Percentiles rank a stretch among this genome's conserved stretches.
Evolutionary conservation across 2,888 invertebrate species (phyloP).

Genomic region (Acheta domesticus): DNA sequence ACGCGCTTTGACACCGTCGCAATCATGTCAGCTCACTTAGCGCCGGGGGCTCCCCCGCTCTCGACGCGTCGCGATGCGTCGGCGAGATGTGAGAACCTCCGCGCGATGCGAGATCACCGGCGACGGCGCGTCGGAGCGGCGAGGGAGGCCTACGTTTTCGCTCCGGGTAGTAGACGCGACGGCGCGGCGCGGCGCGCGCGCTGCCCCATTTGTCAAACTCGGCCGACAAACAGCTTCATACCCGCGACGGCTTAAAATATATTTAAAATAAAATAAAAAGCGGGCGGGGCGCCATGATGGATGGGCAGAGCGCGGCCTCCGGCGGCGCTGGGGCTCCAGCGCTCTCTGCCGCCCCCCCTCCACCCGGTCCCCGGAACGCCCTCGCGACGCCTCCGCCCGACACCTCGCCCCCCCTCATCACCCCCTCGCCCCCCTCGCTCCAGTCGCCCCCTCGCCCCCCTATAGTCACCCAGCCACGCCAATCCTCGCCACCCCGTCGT

Average conservation of each 20-base stretch:
- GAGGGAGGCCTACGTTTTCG: background rate
- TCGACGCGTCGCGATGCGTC: background rate
- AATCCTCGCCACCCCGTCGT: no score
- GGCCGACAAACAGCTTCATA: conserved; percentile 24
- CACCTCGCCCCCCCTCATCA: background rate
- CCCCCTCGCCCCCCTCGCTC: background rate
- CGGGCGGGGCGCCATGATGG: background rate
- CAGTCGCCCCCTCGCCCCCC: background rate
- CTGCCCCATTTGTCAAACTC: conserved; percentile 30
- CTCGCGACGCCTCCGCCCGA: background rate
- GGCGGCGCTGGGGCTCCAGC: background rate
- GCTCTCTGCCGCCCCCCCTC: background rate
- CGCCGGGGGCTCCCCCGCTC: background rate
- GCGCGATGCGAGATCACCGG: background rate
- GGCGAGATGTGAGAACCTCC: background rate
- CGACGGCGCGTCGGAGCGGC: background rate
- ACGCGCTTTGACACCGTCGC: no score
- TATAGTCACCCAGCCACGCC: background rate
- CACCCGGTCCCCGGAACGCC: background rate
- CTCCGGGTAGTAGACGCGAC: background rate
- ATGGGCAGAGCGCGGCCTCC: background rate
- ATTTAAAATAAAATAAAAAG: conserved; percentile 29
- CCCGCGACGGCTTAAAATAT: conserved; percentile 28
- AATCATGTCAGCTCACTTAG: background rate
- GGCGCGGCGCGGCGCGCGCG: conserved; percentile 19